Evolutionary conservation across 1,140 invertebrate species (phyloP).

Genomic region (Tetramorium alpestre): DNA sequence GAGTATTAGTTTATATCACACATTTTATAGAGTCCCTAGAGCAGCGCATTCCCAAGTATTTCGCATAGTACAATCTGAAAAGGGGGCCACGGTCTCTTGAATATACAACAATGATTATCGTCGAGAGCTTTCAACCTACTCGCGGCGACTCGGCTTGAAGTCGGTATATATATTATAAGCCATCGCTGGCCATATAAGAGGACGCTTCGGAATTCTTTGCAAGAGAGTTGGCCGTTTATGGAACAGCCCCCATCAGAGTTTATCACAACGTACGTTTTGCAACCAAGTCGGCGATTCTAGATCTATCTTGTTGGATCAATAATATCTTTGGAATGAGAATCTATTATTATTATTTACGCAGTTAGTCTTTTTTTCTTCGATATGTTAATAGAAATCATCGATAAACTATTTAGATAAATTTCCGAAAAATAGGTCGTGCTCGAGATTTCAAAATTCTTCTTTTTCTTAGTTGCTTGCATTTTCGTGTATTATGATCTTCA

Average conservation of each 20-base stretch:
- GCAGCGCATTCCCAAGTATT: neutral
- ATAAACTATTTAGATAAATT: constrained; percentile 34
- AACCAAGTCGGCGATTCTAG: constrained; percentile 61
- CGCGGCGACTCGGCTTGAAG: neutral
- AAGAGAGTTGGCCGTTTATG: constrained; percentile 43
- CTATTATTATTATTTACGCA: constrained; percentile 10
- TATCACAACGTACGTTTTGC: constrained; percentile 27
- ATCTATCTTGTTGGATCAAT: constrained; percentile 37
- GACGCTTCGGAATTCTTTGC: constrained; percentile 42
- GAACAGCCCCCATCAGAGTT: constrained; percentile 44
- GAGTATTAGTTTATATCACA: neutral
- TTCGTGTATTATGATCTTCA: neutral
- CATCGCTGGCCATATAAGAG: constrained; percentile 46
- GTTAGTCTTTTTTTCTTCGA: neutral
- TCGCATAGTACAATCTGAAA: neutral
- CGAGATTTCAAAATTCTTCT: neutral
- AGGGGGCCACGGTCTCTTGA: neutral
- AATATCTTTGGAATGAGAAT: neutral
- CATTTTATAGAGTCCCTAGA: neutral
- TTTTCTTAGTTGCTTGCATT: neutral
- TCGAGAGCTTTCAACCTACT: constrained; percentile 24
- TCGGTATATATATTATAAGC: constrained; percentile 44
- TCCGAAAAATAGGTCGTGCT: neutral
- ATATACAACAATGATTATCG: constrained; percentile 29
- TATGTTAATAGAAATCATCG: neutral